Conservation (phyloP, 2,888 invertebrate genomes). For the Amblyjoppa proteus region DNA sequence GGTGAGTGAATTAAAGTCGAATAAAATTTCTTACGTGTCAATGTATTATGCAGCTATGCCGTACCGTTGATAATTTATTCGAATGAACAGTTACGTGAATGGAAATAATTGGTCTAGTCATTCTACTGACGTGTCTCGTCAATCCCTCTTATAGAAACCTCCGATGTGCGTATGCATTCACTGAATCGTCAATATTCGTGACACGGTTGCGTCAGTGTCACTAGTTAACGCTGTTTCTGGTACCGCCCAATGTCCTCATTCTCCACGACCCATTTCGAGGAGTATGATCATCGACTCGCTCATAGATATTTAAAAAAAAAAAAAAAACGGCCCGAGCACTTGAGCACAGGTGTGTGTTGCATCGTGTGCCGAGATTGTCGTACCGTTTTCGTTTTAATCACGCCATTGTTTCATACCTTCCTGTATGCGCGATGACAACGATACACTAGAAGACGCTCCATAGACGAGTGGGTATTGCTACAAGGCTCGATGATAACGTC, state of each 20-base stretch:
- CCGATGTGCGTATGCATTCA: neutral
- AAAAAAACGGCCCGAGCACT: constrained; percentile 5
- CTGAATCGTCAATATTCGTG: constrained; percentile 15
- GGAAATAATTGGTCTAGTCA: constrained; percentile 50
- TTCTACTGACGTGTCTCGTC: constrained; percentile 55
- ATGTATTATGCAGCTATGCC: constrained; percentile 15
- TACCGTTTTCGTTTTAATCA: constrained; percentile 74
- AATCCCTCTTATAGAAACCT: constrained; percentile 28
- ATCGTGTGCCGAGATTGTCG: constrained; percentile 30
- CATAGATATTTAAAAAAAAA: neutral
- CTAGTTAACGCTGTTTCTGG: constrained; percentile 28
- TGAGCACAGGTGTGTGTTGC: constrained; percentile 3
- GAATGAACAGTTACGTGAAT: constrained; percentile 44
- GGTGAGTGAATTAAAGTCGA: neutral
- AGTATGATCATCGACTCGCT: constrained; percentile 16
- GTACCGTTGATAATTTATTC: constrained; percentile 25
- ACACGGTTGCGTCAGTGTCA: constrained; percentile 29
- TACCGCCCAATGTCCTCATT: constrained; percentile 52
- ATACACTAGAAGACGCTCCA: constrained; percentile 23
- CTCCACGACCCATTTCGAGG: constrained; percentile 22
- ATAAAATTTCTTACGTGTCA: constrained; percentile 1
- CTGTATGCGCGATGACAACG: constrained; percentile 19
- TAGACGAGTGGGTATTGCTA: constrained; percentile 64
- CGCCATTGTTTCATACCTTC: constrained; percentile 74
- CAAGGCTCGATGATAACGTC: constrained; percentile 35